A percentile compares a stretch with the other conserved stretches of the same genome.
These are phyloP conservation scores for Polyploca ridens DNA, from an alignment of 2,888 invertebrate species.

Conservation along the genomic window DNA sequence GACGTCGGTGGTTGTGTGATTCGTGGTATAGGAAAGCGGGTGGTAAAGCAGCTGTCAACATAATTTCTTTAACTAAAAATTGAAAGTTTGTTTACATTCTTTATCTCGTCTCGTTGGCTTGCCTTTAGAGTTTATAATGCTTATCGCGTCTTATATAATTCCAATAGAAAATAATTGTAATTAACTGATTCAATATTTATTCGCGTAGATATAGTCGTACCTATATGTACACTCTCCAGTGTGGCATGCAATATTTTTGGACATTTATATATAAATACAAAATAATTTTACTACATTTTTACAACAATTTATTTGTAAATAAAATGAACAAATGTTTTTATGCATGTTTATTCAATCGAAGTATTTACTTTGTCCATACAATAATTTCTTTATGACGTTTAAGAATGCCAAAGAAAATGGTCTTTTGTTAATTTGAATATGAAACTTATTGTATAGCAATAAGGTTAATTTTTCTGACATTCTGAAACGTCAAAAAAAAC, in stretches of 20 bases:
- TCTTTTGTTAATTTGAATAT: too few relatives aligned
- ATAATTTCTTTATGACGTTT: too few relatives aligned
- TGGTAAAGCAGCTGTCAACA: too few relatives aligned
- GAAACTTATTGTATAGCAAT: too few relatives aligned
- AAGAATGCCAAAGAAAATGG: too few relatives aligned
- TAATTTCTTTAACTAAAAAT: too few relatives aligned
- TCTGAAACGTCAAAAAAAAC: too few relatives aligned
- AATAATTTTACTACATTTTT: neutral
- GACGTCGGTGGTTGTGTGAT: too few relatives aligned
- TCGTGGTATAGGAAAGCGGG: too few relatives aligned
- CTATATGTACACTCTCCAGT: neutral
- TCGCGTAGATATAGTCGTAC: neutral
- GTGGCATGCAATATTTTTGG: constrained; percentile 1
- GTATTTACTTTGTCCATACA: neutral
- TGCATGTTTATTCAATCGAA: neutral
- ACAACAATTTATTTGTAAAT: neutral
- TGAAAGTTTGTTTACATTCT: too few relatives aligned
- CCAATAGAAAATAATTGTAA: constrained; percentile 2
- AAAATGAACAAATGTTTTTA: neutral
- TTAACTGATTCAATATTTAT: neutral
- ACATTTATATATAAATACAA: neutral
- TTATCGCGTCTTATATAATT: neutral
- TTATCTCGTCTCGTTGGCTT: too few relatives aligned
- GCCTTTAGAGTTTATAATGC: neutral
- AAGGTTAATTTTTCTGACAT: neutral